phyloP scores from a whole-genome alignment of 2,113 vertebrate genomes.

The Toxotes chatareus region DNA sequence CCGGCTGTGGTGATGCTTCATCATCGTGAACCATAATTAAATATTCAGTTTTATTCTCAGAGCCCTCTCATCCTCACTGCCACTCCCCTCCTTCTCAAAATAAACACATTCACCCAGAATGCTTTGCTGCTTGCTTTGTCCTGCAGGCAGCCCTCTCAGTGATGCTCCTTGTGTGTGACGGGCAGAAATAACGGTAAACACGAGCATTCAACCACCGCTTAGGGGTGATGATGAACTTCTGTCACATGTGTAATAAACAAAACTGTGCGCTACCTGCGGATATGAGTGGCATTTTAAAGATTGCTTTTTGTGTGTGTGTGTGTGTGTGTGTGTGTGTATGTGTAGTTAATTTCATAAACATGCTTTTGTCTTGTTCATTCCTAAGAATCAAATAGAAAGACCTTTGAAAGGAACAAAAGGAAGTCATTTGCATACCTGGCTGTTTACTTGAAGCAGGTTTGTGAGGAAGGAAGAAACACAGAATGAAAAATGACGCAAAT shows the following conservation, averaged over 20 bases:
- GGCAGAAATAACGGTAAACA: conserved; percentile 44
- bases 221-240: conserved; percentile 57
- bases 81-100: background rate
- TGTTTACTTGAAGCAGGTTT: conserved; percentile 18
- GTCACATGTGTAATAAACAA: conserved; percentile 52
- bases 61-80: background rate
- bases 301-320: conserved; percentile 1
- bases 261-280: conserved; percentile 35
- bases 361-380: conserved; percentile 48
- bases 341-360: conserved; percentile 43
- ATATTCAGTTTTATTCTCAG: conserved; percentile 26
- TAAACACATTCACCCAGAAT: conserved; percentile 51
- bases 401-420: conserved; percentile 53
- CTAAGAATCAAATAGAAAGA: conserved; percentile 41
- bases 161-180: conserved; percentile 19
- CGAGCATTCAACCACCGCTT: conserved; percentile 35
- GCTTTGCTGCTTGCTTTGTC: conserved; percentile 25
- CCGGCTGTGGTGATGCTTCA: background rate
- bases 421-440: conserved; percentile 48
- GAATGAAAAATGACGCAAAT: conserved; percentile 43
- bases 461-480: conserved; percentile 1
- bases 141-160: conserved; percentile 18
- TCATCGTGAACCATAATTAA: background rate
- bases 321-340: background rate
- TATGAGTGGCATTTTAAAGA: conserved; percentile 57